A percentile compares a stretch with the other conserved stretches of the same genome.
phyloP scores from a whole-genome alignment of 2,797 vertebrate species.

The Galaxias olidus region DNA sequence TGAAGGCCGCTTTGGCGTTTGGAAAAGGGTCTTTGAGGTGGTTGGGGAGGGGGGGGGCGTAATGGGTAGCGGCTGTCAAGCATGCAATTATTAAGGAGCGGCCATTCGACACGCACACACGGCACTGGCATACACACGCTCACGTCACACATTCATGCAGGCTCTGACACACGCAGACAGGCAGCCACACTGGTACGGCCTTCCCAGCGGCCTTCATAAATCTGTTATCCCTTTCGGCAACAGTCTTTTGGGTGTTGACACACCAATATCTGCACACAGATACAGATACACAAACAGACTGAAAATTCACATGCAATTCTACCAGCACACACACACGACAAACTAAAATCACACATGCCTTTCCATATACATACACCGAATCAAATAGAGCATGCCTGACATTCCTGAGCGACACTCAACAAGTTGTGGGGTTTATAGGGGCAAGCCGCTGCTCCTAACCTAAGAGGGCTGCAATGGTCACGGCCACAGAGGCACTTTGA shows the following conservation, averaged over 20 bases:
- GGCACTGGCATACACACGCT: constrained; percentile 15
- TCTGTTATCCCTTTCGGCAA: constrained; percentile 61
- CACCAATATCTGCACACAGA: not conserved
- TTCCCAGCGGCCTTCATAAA: constrained; percentile 67
- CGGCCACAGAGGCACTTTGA: constrained; percentile 73
- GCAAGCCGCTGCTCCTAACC: not conserved
- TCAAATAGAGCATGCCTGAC: constrained; percentile 46
- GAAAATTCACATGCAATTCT: constrained; percentile 11
- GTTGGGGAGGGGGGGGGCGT: not conserved
- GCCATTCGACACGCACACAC: constrained; percentile 35
- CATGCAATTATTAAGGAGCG: constrained; percentile 50
- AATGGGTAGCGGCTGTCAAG: constrained; percentile 59
- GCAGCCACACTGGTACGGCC: constrained; percentile 38
- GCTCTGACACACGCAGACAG: constrained; percentile 54
- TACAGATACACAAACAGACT: too few relatives aligned
- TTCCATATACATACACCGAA: not conserved
- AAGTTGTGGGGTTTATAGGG: constrained; percentile 43
- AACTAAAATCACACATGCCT: not conserved
- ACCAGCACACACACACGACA: not conserved
- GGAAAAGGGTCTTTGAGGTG: constrained; percentile 52
- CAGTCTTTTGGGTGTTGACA: constrained; percentile 29
- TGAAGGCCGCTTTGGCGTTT: constrained; percentile 34
- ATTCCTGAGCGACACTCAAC: constrained; percentile 70
- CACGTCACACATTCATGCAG: constrained; percentile 26
- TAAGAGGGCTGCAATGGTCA: constrained; percentile 44